These are phyloP conservation scores for Bimastos eiseni DNA, from an alignment of 2,888 invertebrate species.

Conservation along the genomic window DNA sequence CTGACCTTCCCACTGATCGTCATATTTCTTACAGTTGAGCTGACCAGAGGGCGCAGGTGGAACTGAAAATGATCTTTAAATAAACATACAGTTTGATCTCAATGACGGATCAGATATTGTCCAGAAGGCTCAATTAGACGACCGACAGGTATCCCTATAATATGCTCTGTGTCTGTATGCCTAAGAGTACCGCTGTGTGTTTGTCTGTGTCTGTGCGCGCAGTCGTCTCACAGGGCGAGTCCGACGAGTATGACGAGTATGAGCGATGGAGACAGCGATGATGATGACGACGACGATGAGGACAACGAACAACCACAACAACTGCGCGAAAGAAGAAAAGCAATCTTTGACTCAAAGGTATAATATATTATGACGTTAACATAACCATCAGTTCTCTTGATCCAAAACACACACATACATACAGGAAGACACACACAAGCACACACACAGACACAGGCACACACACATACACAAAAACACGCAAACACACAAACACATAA, in stretches of 20 bases:
- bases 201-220: not conserved
- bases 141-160: not conserved
- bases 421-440: too few species aligned
- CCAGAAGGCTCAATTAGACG: not conserved
- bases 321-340: constrained; percentile 10
- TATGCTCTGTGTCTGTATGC: not conserved
- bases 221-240: constrained; percentile 13
- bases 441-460: too few species aligned
- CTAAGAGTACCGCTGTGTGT: not conserved
- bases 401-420: too few species aligned
- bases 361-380: not conserved
- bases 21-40: too few species aligned
- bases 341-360: not conserved
- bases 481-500: too few species aligned
- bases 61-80: too few species aligned
- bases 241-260: not conserved
- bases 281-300: constrained; percentile 27
- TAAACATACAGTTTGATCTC: not conserved
- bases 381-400: too few species aligned
- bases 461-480: too few species aligned
- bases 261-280: constrained; percentile 27
- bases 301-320: constrained; percentile 27
- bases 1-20: too few species aligned
- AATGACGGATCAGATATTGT: too few species aligned
- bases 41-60: too few species aligned